Conservation (phyloP, 2,797 vertebrate genomes). For the Amblyopsis hoosieri region DNA sequence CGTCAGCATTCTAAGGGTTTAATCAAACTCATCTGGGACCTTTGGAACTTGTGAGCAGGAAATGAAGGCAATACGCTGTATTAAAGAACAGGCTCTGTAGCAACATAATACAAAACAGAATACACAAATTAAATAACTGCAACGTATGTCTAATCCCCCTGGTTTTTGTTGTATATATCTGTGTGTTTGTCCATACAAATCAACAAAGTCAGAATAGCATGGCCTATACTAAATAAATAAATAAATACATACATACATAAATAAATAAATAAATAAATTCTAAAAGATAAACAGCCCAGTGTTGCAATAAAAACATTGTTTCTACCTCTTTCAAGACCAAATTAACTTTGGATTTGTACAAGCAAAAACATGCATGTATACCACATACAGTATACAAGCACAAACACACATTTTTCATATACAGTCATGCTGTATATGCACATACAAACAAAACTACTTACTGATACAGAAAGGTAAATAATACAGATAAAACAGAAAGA, state of each 20-base stretch:
- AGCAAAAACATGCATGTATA: constrained; percentile 59
- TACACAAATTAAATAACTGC: constrained; percentile 28
- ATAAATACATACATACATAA: too few species aligned
- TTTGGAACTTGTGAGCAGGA: constrained; percentile 44
- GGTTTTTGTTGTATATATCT: constrained; percentile 78
- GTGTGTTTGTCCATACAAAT: constrained; percentile 78
- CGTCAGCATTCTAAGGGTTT: constrained; percentile 78
- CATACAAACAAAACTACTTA: constrained; percentile 83
- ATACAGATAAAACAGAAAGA: constrained; percentile 47
- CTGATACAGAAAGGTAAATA: constrained; percentile 44
- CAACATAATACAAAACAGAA: constrained; percentile 46
- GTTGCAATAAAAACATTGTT: neutral
- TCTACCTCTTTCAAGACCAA: neutral
- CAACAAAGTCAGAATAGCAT: constrained; percentile 55
- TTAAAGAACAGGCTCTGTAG: constrained; percentile 28
- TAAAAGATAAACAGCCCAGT: neutral
- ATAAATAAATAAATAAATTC: neutral
- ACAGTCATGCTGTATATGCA: constrained; percentile 71
- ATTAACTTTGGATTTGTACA: constrained; percentile 71
- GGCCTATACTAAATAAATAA: too few species aligned
- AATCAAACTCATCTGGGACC: constrained; percentile 39
- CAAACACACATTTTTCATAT: constrained; percentile 80
- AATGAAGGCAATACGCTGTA: constrained; percentile 24
- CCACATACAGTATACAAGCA: constrained; percentile 54
- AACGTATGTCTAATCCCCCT: constrained; percentile 58